Conservation (phyloP, 2,888 invertebrate genomes). For the Heliothis peltigera region DNA sequence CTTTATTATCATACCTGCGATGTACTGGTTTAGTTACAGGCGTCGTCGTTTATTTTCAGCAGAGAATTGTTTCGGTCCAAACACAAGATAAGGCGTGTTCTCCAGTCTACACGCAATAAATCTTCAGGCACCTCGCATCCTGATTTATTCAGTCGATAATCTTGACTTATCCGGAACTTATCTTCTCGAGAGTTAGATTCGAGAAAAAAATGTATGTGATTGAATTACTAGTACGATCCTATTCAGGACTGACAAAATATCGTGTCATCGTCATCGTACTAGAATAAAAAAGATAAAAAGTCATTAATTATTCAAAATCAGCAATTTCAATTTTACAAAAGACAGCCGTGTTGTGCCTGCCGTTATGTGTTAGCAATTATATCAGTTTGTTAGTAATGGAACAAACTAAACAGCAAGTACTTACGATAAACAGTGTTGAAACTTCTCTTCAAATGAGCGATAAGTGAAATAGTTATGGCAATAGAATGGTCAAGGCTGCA, state of each 20-base stretch:
- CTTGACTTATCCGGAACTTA: constrained; percentile 73
- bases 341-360: too few species aligned
- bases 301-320: too few species aligned
- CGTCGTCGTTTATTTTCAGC: constrained; percentile 36
- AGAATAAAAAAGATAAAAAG: too few species aligned
- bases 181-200: constrained; percentile 68
- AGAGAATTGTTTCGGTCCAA: constrained; percentile 66
- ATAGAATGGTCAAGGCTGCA: too few species aligned
- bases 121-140: constrained; percentile 71
- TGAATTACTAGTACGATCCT: constrained; percentile 61
- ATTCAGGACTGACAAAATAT: constrained; percentile 59
- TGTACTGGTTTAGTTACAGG: neutral
- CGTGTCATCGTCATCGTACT: constrained; percentile 31
- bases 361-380: too few species aligned
- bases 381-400: too few species aligned
- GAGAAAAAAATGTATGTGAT: constrained; percentile 59
- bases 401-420: too few species aligned
- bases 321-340: too few species aligned
- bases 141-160: constrained; percentile 82
- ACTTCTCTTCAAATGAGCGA: too few species aligned
- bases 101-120: constrained; percentile 72
- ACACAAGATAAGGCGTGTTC: constrained; percentile 68
- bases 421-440: too few species aligned
- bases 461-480: too few species aligned
- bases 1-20: constrained; percentile 42